phyloP scores from a whole-genome alignment of 2,797 vertebrate genomes.

The Sandelia bainsii region DNA sequence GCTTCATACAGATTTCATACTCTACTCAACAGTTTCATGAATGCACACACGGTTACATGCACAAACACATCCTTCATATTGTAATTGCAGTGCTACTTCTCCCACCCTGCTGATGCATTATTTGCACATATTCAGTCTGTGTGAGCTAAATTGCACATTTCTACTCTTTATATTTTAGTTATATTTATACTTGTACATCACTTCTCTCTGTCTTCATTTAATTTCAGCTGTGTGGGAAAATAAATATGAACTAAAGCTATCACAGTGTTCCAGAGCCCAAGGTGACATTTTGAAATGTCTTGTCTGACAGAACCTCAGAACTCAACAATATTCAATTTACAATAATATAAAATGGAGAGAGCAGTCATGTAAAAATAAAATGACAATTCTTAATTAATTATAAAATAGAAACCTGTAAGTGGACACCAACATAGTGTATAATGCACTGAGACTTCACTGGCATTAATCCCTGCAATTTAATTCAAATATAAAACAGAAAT shows the following conservation, averaged over 20 bases:
- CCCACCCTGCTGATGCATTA: too few relatives aligned
- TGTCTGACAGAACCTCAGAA: not conserved
- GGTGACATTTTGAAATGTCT: constrained; percentile 17
- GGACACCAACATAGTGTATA: not conserved
- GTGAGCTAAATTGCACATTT: too few relatives aligned
- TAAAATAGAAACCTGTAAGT: not conserved
- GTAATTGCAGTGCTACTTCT: too few relatives aligned
- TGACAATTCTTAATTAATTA: not conserved
- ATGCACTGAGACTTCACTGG: not conserved
- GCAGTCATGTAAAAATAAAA: not conserved
- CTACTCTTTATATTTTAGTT: too few relatives aligned
- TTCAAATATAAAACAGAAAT: not conserved
- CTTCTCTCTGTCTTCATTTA: not conserved
- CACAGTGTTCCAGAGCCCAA: not conserved
- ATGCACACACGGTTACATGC: too few relatives aligned
- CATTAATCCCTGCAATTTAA: not conserved
- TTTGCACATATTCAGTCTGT: too few relatives aligned
- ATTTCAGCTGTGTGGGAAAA: not conserved
- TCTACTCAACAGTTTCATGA: too few relatives aligned
- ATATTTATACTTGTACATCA: too few relatives aligned
- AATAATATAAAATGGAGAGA: not conserved
- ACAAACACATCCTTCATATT: too few relatives aligned
- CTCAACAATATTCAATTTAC: not conserved
- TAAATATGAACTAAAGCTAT: not conserved
- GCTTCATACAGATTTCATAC: too few relatives aligned